A percentile compares a stretch with the other conserved stretches of the same genome.
Conservation (phyloP, 1,140 invertebrate genomes). For the Diprion similis region DNA sequence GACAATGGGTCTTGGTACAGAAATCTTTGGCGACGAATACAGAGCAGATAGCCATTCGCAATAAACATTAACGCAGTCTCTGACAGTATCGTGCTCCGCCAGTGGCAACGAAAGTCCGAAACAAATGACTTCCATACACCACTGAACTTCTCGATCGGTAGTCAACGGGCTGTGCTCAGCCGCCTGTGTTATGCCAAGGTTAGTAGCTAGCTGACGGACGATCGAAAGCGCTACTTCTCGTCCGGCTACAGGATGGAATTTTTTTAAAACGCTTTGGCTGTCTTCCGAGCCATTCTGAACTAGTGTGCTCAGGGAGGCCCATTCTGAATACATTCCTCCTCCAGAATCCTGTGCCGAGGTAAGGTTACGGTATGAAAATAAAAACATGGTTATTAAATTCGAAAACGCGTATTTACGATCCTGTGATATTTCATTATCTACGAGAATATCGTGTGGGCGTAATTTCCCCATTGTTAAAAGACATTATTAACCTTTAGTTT, state of each 20-base stretch:
- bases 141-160: constrained; percentile 85
- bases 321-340: constrained; percentile 86
- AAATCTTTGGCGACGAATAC: constrained; percentile 79
- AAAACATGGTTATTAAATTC: no score
- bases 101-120: constrained; percentile 91
- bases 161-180: constrained; percentile 77
- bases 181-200: constrained; percentile 77
- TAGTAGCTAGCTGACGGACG: constrained; percentile 80
- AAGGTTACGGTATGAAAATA: no score
- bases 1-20: constrained; percentile 84
- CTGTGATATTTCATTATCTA: no score
- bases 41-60: constrained; percentile 95
- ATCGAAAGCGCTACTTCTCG: constrained; percentile 85
- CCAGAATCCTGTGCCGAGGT: constrained; percentile 44
- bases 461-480: no score
- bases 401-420: no score
- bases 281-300: constrained; percentile 72
- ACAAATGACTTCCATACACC: constrained; percentile 94
- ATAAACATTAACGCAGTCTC: constrained; percentile 96
- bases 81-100: constrained; percentile 90
- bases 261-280: constrained; percentile 84
- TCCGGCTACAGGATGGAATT: constrained; percentile 78
- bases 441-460: no score
- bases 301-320: constrained; percentile 77
- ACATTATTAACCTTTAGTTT: no score